A percentile compares a stretch with the other conserved stretches of the same genome.
These are phyloP conservation scores for Melitaea cinxia DNA, from an alignment of 1,140 invertebrate genomes.

Conservation along the genomic window DNA sequence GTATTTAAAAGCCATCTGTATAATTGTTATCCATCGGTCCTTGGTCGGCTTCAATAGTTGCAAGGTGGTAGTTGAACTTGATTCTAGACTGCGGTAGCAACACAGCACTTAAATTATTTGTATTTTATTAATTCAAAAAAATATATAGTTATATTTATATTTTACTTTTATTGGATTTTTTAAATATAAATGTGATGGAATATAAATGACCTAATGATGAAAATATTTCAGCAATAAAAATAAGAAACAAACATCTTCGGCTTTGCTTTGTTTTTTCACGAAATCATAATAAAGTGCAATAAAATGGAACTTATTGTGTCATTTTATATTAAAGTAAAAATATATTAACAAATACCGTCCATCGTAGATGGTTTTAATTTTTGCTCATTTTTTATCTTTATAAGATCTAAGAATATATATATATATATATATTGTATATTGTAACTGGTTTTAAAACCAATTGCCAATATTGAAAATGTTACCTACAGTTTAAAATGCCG, in stretches of 20 bases:
- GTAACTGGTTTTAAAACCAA: constrained; percentile 6
- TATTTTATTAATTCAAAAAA: constrained; percentile 15
- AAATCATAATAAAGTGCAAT: constrained; percentile 10
- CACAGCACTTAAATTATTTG: constrained; percentile 2
- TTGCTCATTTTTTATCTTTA: constrained; percentile 16
- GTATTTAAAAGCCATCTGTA: no score
- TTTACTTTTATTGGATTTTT: background rate
- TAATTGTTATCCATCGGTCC: no score
- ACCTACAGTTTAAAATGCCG: constrained; percentile 6
- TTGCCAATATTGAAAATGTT: constrained; percentile 22
- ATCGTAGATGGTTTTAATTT: constrained; percentile 1
- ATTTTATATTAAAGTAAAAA: background rate
- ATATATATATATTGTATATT: constrained; percentile 10
- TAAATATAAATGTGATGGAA: constrained; percentile 4
- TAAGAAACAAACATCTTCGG: background rate
- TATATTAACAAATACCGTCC: constrained; percentile 8
- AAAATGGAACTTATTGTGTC: constrained; percentile 18
- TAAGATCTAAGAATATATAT: constrained; percentile 4
- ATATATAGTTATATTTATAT: background rate
- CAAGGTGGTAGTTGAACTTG: no score
- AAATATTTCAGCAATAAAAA: background rate
- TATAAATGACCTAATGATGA: constrained; percentile 11
- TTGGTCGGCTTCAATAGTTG: no score
- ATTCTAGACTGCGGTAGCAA: no score
- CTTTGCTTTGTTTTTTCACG: constrained; percentile 7